Percentiles rank a stretch among this genome's conserved stretches.
phyloP scores from a whole-genome alignment of 2,113 vertebrate genomes.

The Seriola dumerili region DNA sequence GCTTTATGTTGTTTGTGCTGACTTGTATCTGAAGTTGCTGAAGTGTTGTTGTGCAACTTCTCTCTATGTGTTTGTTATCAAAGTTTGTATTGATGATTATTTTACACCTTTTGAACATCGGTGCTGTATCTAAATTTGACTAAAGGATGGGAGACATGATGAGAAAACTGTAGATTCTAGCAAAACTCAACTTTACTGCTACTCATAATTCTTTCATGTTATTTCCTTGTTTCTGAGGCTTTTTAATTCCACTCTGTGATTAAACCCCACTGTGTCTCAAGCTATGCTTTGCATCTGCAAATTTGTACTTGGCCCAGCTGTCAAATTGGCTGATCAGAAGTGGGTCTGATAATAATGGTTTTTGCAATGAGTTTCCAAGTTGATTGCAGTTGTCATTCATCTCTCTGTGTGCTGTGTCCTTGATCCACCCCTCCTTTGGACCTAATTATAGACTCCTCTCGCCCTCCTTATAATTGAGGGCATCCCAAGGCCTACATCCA shows the following conservation, averaged over 20 bases:
- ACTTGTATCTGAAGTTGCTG: slow-evolving; percentile 36
- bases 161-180: background rate
- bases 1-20: slow-evolving; percentile 52
- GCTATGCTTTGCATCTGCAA: slow-evolving; percentile 28
- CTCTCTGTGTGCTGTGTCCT: slow-evolving; percentile 75
- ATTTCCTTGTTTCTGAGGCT: background rate
- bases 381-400: slow-evolving; percentile 76
- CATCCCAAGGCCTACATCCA: slow-evolving; percentile 80
- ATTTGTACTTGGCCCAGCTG: slow-evolving; percentile 36
- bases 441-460: slow-evolving; percentile 81
- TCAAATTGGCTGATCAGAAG: slow-evolving; percentile 56
- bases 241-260: slow-evolving; percentile 8
- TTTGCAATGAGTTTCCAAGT: slow-evolving; percentile 62
- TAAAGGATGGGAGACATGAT: background rate
- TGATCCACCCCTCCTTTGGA: slow-evolving; percentile 72
- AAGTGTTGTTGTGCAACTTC: slow-evolving; percentile 1
- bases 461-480: slow-evolving; percentile 87
- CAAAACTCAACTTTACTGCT: background rate
- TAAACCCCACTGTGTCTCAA: background rate
- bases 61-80: slow-evolving; percentile 17
- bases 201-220: background rate
- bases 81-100: slow-evolving; percentile 17
- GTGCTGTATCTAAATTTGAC: background rate
- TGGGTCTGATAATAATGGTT: slow-evolving; percentile 64
- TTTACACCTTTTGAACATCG: slow-evolving; percentile 11